Conservation (phyloP, 2,888 invertebrate genomes). For the Suillia variegata region DNA sequence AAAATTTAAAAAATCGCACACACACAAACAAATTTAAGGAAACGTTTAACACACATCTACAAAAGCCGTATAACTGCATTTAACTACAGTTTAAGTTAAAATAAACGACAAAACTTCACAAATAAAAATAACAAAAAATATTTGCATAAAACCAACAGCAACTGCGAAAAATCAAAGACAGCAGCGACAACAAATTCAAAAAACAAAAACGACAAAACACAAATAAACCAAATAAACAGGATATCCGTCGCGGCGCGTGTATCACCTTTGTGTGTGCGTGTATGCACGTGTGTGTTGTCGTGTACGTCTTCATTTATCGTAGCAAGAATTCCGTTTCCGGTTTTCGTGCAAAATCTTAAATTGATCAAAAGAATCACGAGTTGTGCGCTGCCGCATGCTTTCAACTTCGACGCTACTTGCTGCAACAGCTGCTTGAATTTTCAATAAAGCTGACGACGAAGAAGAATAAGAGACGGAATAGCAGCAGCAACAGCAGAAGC, state of each 20-base stretch:
- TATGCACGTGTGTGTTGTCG: conserved; percentile 41
- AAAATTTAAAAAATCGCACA: too few relatives aligned
- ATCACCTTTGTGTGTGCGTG: too few relatives aligned
- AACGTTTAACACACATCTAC: too few relatives aligned
- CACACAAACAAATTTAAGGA: too few relatives aligned
- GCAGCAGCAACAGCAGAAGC: conserved; percentile 17
- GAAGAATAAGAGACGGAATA: conserved; percentile 12
- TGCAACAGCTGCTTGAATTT: conserved; percentile 23
- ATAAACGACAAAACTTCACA: conserved; percentile 21
- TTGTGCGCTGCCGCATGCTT: conserved; percentile 28
- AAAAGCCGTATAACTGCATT: too few relatives aligned
- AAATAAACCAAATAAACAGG: conserved; percentile 11
- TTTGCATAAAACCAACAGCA: conserved; percentile 4
- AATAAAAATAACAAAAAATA: conserved; percentile 21
- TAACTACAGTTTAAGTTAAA: too few relatives aligned
- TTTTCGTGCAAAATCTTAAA: conserved; percentile 35
- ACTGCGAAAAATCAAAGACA: not conserved
- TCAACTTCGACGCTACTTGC: conserved; percentile 30
- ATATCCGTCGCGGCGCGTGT: conserved; percentile 33
- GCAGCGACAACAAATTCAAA: not conserved
- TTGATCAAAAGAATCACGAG: conserved; percentile 39
- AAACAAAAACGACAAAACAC: conserved; percentile 10
- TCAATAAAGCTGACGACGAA: conserved; percentile 2
- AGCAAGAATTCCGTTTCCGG: not conserved
- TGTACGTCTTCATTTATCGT: not conserved